phyloP scores from a whole-genome alignment of 2,113 vertebrate genomes.

The Cheirogaleus medius region DNA sequence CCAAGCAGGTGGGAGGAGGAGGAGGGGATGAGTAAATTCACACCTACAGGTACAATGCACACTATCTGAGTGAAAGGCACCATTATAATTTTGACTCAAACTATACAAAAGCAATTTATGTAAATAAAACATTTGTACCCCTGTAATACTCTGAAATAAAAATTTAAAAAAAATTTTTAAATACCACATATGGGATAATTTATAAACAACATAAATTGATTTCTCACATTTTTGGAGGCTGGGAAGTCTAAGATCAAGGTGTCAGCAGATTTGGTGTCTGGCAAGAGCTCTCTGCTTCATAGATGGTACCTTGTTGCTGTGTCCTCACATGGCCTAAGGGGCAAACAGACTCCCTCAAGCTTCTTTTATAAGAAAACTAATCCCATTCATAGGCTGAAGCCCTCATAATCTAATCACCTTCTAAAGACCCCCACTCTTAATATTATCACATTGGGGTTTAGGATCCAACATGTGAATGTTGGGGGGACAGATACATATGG shows the following conservation, averaged over 20 bases:
- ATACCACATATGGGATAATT: not conserved
- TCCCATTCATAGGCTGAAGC: not conserved
- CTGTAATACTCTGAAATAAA: too few relatives aligned
- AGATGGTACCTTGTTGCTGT: not conserved
- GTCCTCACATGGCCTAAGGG: not conserved
- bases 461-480: not conserved
- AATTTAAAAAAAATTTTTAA: not conserved
- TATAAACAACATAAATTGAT: not conserved
- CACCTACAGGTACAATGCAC: too few relatives aligned
- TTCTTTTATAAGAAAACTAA: not conserved
- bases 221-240: not conserved
- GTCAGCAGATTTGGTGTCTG: not conserved
- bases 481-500: not conserved
- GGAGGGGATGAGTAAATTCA: too few relatives aligned
- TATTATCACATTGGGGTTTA: not conserved
- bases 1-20: too few relatives aligned
- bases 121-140: too few relatives aligned
- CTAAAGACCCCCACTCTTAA: not conserved
- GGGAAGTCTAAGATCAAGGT: not conserved
- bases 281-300: not conserved
- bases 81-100: too few relatives aligned
- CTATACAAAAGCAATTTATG: too few relatives aligned
- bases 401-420: not conserved
- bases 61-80: too few relatives aligned
- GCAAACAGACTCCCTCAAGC: not conserved